Percentiles rank a stretch among this genome's conserved stretches.
These are phyloP conservation scores for Chondrilla cf. caribensis DNA, from an alignment of 37 sponge, comb jelly and placozoan species.

Conservation along the genomic window DNA sequence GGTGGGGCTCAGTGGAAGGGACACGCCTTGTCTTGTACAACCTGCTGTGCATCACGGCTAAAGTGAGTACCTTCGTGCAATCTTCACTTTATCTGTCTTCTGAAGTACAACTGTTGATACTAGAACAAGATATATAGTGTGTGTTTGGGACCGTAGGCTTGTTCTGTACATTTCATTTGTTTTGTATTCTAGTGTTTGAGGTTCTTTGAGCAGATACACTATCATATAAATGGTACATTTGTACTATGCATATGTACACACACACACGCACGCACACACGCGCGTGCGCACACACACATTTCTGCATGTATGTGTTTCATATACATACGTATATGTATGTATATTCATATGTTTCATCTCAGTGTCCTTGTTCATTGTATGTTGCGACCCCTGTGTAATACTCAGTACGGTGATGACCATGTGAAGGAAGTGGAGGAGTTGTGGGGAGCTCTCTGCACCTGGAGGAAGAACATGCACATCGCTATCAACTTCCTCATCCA, in stretches of 20 bases:
- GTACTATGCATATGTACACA: no score
- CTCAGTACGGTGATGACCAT: constrained; percentile 75
- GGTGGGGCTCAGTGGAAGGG: constrained; percentile 83
- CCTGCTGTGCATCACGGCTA: constrained; percentile 81
- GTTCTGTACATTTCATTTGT: no score
- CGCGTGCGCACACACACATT: no score
- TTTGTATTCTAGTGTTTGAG: no score
- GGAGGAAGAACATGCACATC: constrained; percentile 63
- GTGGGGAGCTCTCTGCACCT: constrained; percentile 80
- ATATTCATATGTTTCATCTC: neutral
- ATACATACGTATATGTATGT: neutral
- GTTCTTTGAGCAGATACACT: no score
- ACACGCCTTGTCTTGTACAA: constrained; percentile 83
- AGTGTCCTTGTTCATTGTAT: neutral
- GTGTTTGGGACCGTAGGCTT: no score
- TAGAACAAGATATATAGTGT: no score
- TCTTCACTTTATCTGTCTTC: no score
- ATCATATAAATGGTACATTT: no score
- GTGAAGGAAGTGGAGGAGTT: constrained; percentile 67
- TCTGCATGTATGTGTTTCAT: neutral
- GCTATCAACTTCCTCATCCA: constrained; percentile 64
- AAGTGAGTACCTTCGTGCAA: constrained; percentile 30
- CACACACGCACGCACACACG: no score
- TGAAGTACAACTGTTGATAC: no score
- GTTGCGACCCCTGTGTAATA: neutral